These are phyloP conservation scores for Willisornis vidua DNA, from an alignment of 2,113 vertebrate genomes.

Conservation along the genomic window DNA sequence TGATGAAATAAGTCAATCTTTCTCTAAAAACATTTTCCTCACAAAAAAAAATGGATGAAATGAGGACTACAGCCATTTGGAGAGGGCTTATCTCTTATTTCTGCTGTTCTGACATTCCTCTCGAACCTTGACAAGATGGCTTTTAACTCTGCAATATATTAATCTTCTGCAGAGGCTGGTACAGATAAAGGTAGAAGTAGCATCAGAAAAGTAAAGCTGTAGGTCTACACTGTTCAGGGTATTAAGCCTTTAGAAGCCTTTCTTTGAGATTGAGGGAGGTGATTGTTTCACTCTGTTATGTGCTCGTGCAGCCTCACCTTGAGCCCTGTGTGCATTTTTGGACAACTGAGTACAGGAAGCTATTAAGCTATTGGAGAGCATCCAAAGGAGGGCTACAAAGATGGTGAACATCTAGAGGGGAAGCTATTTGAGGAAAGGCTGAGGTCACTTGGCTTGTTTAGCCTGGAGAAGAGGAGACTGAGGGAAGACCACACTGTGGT, in stretches of 20 bases:
- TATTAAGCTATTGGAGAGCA: neutral
- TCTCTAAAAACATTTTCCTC: neutral
- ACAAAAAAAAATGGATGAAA: neutral
- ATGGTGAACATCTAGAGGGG: neutral
- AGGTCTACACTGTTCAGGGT: neutral
- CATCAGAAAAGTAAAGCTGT: neutral
- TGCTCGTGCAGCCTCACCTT: neutral
- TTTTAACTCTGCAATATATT: neutral
- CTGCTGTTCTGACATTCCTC: neutral
- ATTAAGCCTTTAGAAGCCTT: neutral
- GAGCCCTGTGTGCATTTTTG: neutral
- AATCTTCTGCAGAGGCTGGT: neutral
- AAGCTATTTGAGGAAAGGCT: rapidly evolving
- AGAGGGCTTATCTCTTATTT: neutral
- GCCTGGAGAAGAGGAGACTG: neutral
- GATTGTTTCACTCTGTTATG: neutral
- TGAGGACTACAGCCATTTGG: neutral
- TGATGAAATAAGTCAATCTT: neutral
- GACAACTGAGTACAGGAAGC: neutral
- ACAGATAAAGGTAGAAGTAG: neutral
- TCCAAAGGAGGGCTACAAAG: neutral
- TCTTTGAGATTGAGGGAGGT: neutral
- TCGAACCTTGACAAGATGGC: neutral
- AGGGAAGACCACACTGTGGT: rapidly evolving
- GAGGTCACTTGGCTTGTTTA: neutral